These are phyloP conservation scores for Calliopsis andreniformis DNA, from an alignment of 1,140 invertebrate species.

Conservation along the genomic window DNA sequence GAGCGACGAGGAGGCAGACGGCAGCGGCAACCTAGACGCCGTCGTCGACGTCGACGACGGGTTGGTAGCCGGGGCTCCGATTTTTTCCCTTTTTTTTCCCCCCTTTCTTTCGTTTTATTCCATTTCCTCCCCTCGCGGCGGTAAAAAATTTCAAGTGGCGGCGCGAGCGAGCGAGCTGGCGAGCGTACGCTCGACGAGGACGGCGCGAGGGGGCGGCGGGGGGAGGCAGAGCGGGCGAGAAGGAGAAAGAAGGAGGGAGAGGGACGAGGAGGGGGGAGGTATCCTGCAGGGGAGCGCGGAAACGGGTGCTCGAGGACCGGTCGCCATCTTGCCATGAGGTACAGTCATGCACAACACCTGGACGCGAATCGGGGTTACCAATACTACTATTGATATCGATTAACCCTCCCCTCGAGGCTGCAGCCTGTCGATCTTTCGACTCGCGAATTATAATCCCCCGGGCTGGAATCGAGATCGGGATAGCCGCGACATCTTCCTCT, in stretches of 20 bases:
- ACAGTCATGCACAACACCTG: constrained; percentile 73
- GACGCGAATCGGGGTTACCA: constrained; percentile 59
- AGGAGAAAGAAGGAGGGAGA: constrained; percentile 37
- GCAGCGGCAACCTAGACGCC: constrained; percentile 11
- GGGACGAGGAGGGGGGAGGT: constrained; percentile 36
- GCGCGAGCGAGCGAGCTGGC: constrained; percentile 57
- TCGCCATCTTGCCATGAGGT: constrained; percentile 74
- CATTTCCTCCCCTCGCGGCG: constrained; percentile 67
- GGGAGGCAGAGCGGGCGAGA: constrained; percentile 43
- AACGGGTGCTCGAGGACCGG: constrained; percentile 72
- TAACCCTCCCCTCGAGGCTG: constrained; percentile 25
- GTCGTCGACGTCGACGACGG: constrained; percentile 42
- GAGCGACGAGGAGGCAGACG: constrained; percentile 7
- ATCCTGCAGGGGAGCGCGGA: constrained; percentile 68
- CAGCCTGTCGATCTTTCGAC: constrained; percentile 15
- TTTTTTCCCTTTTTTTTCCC: constrained; percentile 57
- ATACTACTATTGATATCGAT: constrained; percentile 56
- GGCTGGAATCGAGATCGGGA: constrained; percentile 11
- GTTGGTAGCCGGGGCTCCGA: constrained; percentile 59
- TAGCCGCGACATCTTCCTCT: background rate
- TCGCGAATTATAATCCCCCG: background rate
- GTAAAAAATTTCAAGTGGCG: constrained; percentile 69
- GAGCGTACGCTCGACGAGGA: constrained; percentile 36
- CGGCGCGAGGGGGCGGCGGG: constrained; percentile 28
- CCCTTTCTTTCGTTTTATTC: constrained; percentile 67